Evolutionary conservation across 2,888 invertebrate genomes (phyloP), one percentile per base, ranked within the genome.

Genomic region (Mesorhabditis spiculigera): DNA sequence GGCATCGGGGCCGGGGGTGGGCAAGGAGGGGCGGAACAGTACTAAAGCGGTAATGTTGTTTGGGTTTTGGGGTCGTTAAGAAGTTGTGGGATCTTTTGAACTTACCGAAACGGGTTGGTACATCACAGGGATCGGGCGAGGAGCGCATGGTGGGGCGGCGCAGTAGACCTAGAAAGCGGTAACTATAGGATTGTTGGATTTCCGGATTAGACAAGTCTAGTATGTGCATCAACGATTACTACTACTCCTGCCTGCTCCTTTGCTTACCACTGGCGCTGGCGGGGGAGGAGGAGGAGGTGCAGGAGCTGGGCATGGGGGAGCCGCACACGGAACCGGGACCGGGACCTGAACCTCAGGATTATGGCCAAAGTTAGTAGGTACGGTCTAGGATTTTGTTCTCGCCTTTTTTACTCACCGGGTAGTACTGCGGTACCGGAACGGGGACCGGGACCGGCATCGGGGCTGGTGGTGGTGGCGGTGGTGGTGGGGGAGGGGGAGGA

Each of bases 61-160:
- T 28, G 28, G 28, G 28, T 28, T 28, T 28, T 28, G 28, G 28
- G 3, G 28, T 28, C 28, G 28, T 28, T 28, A 28, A 28, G 28
- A 28, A 28, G 28, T 28, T 28, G 28, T 28, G 28, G 28, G 28
- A 28, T 28, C 28, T 28, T 28, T 28, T 28, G 28, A 28, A 28
- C 28, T 28, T 28, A 28, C 28, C 28, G 28, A 50, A 50, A n/a
- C 58, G 10, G 58, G 58, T 50, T 50, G 58, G 58, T 50, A 50
- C 58, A 50, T 50, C 8, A 50, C 58, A n/a, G 58, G 58, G n/a
- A 50, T 50, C n/a, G 58, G 58, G n/a, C 58, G 58, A 13, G 58
- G 58, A 50, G 58, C 58, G n/a, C 58, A 50, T 50, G 58, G 58
- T 10, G 58, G 58, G 10, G n/a, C n/a, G 58, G 58, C 58, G n/a